Base-by-base conservation (phyloP, 2,113 vertebrate genomes). In the Falcunculus frontatus region DNA sequence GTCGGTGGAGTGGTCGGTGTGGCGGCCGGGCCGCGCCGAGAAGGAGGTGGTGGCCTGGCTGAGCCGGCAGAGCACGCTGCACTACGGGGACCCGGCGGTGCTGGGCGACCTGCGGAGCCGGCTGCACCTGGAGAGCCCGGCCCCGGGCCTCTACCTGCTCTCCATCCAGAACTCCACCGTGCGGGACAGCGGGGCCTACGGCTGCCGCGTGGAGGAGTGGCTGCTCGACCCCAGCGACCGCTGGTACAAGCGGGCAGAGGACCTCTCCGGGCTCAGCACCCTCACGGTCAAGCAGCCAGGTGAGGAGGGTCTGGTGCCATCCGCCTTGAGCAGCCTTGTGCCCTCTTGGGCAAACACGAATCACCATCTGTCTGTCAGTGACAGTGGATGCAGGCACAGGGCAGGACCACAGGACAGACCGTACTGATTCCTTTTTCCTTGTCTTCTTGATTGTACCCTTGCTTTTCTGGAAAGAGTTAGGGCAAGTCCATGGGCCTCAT, bases 161-260 rank as follows among this genome's bases (percentile, higher is more conserved):
- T 99, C 98, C 30, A 97, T 99, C 89, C 99, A 99, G 94, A 98
- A 98, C 0, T 97, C 98, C 5, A 99, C 99, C 0, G 98, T 98
- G 94, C 98, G 98, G 76, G 99, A 99, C 93, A 99, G 99, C 0
- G 99, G 99, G 1, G 90, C 96, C 44, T 98, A 98, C 9, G 68
- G 97, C 93, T 98, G 98, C 96, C 97, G 85, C 0, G 98, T 98
- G 85, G 98, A 98, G 94, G 99, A 99, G 97, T 99, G 99, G 99
- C 98, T 99, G 63, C 98, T 98, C 1, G 98, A 99, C 95, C 99
- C 99, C 14, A 96, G 98, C 0, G 98, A 98, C 21, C 87, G 73
- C 60, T 99, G 99, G 99, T 99, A 99, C 85, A 98, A 98, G 56
- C 97, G 99, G 52, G 98, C 99, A 4, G 98, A 98, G 78, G 99